Percentiles rank a stretch among this genome's conserved stretches.
phyloP scores from a whole-genome alignment of 2,888 invertebrate genomes.

The Pilophorus perplexus region DNA sequence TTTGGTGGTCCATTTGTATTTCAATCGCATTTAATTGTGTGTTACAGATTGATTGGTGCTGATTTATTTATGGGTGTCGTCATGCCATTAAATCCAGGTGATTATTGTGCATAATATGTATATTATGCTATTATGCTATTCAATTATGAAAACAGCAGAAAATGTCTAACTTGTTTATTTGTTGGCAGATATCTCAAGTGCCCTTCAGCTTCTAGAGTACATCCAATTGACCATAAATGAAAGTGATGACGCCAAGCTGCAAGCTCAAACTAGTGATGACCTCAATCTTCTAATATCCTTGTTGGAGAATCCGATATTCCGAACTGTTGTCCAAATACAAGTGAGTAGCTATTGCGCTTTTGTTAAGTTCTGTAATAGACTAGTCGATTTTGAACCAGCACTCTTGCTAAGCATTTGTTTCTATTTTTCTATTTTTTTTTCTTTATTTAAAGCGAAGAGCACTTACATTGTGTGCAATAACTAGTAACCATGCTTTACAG shows the following conservation, averaged over 20 bases:
- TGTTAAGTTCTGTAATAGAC: too few relatives aligned
- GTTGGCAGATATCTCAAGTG: constrained; percentile 86
- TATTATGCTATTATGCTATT: neutral
- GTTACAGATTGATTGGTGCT: constrained; percentile 1
- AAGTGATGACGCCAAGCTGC: constrained; percentile 77
- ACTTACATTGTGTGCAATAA: too few relatives aligned
- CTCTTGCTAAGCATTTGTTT: too few relatives aligned
- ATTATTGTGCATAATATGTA: neutral
- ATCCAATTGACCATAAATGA: constrained; percentile 83
- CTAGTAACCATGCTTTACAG: too few relatives aligned
- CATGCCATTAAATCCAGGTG: constrained; percentile 28
- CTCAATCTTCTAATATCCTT: constrained; percentile 49
- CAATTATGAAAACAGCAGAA: too few relatives aligned
- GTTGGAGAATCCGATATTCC: constrained; percentile 84
- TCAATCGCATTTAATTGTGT: constrained; percentile 1
- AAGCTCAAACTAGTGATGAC: constrained; percentile 58
- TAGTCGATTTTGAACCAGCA: too few relatives aligned
- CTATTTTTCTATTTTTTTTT: too few relatives aligned
- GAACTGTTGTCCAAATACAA: constrained; percentile 79
- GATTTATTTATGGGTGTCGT: constrained; percentile 18
- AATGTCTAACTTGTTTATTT: too few relatives aligned
- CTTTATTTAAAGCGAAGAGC: too few relatives aligned
- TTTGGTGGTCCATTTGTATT: too few relatives aligned
- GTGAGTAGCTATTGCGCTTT: constrained; percentile 49
- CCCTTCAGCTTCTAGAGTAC: constrained; percentile 82